These are phyloP conservation scores for Morone saxatilis DNA, from an alignment of 2,113 vertebrate genomes.

Conservation along the genomic window DNA sequence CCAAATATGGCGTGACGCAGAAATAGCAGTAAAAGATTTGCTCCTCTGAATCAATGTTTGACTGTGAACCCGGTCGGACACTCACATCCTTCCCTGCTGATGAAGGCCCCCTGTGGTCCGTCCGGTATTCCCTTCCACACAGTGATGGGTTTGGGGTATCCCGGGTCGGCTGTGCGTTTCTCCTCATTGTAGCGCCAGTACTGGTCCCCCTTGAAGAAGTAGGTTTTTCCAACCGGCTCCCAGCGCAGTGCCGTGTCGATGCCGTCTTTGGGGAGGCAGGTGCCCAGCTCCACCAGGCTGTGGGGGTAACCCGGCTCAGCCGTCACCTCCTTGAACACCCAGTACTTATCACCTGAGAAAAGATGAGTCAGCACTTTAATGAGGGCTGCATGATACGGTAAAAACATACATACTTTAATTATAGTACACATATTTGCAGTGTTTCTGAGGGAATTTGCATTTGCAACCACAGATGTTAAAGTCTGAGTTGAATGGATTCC, in stretches of 20 bases:
- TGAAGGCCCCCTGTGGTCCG: constrained; percentile 95
- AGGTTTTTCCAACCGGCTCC: constrained; percentile 97
- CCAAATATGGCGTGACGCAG: too few relatives aligned
- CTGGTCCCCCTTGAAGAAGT: constrained; percentile 98
- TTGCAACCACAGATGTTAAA: not conserved
- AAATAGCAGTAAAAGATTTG: too few relatives aligned
- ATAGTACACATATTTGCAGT: too few relatives aligned
- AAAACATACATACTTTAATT: too few relatives aligned
- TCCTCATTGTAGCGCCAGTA: constrained; percentile 99
- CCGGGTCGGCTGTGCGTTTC: constrained; percentile 90
- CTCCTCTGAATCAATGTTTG: too few relatives aligned
- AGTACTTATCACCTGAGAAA: constrained; percentile 94
- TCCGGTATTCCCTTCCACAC: constrained; percentile 97
- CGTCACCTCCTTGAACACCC: constrained; percentile 96
- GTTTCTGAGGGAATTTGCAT: not conserved
- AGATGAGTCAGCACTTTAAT: not conserved
- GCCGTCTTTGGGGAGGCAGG: constrained; percentile 93
- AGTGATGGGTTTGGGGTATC: constrained; percentile 96
- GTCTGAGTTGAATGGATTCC: not conserved
- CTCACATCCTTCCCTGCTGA: constrained; percentile 98
- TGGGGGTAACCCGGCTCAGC: constrained; percentile 96
- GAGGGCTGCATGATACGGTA: too few relatives aligned
- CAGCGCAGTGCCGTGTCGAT: constrained; percentile 96
- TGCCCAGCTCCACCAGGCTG: constrained; percentile 93
- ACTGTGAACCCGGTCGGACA: constrained; percentile 46